A percentile compares a stretch with the other conserved stretches of the same genome.
Conservation (phyloP, 2,888 invertebrate genomes). For the Dichetophora obliterata region DNA sequence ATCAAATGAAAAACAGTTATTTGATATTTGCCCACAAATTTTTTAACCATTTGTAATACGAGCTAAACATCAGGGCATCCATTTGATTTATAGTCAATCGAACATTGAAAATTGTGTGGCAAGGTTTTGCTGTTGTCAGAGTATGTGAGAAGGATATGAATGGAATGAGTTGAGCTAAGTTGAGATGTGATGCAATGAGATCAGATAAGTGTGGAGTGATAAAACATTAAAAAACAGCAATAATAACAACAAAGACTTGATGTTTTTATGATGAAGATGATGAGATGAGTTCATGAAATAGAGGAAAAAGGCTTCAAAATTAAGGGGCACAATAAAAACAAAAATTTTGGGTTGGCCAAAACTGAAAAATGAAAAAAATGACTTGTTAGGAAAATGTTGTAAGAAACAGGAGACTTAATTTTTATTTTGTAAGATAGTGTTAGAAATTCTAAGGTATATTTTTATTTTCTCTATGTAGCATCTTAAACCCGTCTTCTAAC, state of each 20-base stretch:
- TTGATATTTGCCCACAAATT: constrained; percentile 48
- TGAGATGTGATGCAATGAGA: background rate
- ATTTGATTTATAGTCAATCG: constrained; percentile 38
- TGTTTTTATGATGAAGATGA: constrained; percentile 8
- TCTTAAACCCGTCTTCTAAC: too few species aligned
- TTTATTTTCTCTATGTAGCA: too few species aligned
- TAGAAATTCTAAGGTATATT: too few species aligned
- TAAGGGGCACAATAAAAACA: too few species aligned
- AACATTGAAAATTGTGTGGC: background rate
- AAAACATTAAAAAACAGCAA: constrained; percentile 37
- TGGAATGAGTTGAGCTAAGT: background rate
- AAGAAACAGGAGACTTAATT: too few species aligned
- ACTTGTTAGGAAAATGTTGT: too few species aligned
- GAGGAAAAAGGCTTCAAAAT: too few species aligned
- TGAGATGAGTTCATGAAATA: background rate
- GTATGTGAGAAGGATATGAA: background rate
- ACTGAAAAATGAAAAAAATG: too few species aligned
- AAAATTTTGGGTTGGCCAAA: too few species aligned
- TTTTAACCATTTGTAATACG: constrained; percentile 39
- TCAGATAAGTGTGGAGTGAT: constrained; percentile 27
- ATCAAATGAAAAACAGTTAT: constrained; percentile 16
- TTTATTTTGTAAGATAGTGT: too few species aligned
- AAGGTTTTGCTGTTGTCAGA: background rate
- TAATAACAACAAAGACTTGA: constrained; percentile 29
- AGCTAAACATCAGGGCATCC: constrained; percentile 28